Evolutionary conservation across 2,888 invertebrate genomes (phyloP).

Genomic region (Napeogenes sylphis): DNA sequence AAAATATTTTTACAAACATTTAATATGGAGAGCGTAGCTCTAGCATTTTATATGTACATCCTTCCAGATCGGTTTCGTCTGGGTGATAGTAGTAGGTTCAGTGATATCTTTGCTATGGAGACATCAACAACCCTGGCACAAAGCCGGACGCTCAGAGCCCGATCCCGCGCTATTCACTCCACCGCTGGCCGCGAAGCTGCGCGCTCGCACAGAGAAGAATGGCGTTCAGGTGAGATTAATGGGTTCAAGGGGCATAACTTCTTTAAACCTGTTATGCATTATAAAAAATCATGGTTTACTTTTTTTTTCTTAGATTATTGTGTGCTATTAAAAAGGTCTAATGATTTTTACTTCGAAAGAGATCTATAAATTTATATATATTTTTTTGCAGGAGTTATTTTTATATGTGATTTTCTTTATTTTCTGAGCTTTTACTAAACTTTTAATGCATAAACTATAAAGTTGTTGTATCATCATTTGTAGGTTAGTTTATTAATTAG

Average conservation of each 20-base stretch:
- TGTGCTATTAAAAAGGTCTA: too few species aligned
- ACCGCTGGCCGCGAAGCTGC: slow-evolving; percentile 50
- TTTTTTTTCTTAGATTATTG: too few species aligned
- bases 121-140: slow-evolving; percentile 63
- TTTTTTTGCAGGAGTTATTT: too few species aligned
- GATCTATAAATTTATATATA: too few species aligned
- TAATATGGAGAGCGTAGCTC: neutral
- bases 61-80: slow-evolving; percentile 59
- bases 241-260: neutral
- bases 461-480: slow-evolving; percentile 13
- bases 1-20: neutral
- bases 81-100: slow-evolving; percentile 60
- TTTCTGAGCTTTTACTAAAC: neutral
- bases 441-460: neutral
- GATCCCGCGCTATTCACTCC: slow-evolving; percentile 68
- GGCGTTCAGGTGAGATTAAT: slow-evolving; percentile 45
- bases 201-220: too few species aligned
- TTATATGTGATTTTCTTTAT: slow-evolving; percentile 11
- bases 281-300: too few species aligned
- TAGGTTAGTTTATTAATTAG: slow-evolving; percentile 37
- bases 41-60: slow-evolving; percentile 1
- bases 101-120: slow-evolving; percentile 54
- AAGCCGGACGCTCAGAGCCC: slow-evolving; percentile 47
- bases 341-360: too few species aligned
- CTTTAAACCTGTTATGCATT: too few species aligned